Base-by-base conservation (phyloP, 2,888 invertebrate genomes). In the Tachina lurida region DNA sequence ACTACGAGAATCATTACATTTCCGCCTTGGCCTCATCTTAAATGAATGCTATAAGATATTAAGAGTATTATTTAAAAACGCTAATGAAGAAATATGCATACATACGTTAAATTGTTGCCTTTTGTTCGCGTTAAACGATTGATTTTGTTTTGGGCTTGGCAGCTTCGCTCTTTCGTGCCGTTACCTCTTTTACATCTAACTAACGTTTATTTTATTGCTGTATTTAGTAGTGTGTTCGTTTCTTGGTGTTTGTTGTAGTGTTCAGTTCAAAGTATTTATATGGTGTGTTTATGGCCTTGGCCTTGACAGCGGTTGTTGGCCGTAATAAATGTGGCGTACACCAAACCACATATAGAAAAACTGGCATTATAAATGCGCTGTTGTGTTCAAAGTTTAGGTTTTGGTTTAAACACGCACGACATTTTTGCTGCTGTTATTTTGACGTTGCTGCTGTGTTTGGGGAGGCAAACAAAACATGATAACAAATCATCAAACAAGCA, bases 301-400 rank as follows among this genome's bases (percentile, higher is more conserved):
- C 88, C 88, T 88, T 88, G 88, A 84, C 87, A 71, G 87, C 87
- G 88, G 88, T 88, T 88, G 86, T 88, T 88, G 87, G 87, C 88
- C 88, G 87, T 70, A 87, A 73, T 78, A 81, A 83, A 86, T 65
- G 43, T 62, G 49, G 47, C 54, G 74, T 63, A 71, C 71, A 80
- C 47, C 10, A 65, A 39, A 75, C 47, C 45, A 41, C 62, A 74
- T 63, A 63, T 39, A 83, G 45, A 60, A 77, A 77, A 85, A 71
- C 82, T 79, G 82, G 71, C 54, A 79, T 65, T 82, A 76, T 67
- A 77, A 58, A 67, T 43, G 39, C 58, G n/a, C 10, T 78, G 54
- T 70, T 54, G 22, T 56, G n/a, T 52, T 58, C 10, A 71, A 39
- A 63, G 47, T 58, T 77, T 81, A 49, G 17, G 63, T 43, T 77